Evolutionary conservation across 2,113 vertebrate species (phyloP).

Genomic region (Tragelaphus imberbis): DNA sequence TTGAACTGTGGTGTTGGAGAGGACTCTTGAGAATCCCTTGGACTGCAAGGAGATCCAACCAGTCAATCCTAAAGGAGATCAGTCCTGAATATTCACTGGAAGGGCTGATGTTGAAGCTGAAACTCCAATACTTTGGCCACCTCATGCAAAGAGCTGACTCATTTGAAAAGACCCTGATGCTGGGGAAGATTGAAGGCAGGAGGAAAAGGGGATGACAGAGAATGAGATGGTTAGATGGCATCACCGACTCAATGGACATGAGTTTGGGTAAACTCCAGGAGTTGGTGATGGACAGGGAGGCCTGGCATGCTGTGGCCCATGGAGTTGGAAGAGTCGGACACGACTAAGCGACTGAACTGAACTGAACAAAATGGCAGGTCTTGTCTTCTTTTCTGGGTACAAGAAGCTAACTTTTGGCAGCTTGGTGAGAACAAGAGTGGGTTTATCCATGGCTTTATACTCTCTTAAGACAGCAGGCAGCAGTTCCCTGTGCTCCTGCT

Average conservation of each 20-base stretch:
- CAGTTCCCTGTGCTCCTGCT: background rate
- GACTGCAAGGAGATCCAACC: background rate
- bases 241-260: background rate
- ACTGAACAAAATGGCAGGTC: background rate
- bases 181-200: background rate
- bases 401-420: background rate
- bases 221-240: background rate
- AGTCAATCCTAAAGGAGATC: background rate
- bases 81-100: background rate
- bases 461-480: background rate
- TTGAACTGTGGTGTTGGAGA: background rate
- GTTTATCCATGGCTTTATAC: background rate
- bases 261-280: background rate
- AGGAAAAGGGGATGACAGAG: background rate
- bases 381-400: background rate
- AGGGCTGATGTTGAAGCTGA: background rate
- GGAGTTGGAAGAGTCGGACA: background rate
- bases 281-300: background rate
- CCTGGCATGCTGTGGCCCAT: background rate
- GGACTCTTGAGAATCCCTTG: background rate
- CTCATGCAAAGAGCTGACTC: background rate
- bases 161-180: background rate
- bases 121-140: background rate
- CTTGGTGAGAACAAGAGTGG: background rate
- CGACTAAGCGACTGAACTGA: background rate